Base-by-base conservation (phyloP, 2,113 vertebrate genomes). In the Pseudorectes ferrugineus region DNA sequence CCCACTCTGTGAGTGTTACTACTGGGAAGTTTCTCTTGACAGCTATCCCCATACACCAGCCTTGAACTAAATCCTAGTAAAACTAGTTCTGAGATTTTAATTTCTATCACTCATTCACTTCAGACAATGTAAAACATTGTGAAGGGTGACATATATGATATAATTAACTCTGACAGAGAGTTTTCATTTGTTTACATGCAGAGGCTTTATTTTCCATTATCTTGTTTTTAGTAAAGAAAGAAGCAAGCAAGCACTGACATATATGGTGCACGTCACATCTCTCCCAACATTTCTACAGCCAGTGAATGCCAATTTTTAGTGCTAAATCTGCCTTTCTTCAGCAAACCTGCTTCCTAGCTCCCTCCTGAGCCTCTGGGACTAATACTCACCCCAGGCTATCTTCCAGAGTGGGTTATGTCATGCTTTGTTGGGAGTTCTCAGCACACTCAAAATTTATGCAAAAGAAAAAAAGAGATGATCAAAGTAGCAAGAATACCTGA, bases 401-500 rank as follows among this genome's bases (percentile, higher is more conserved):
- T 76, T 89, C 77, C 59, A 71, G 42, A 55, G 22, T 67, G 33
- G n/a, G 21, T 45, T 81, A 61, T 65, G 38, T 59, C 2, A 11
- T 62, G n/a, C 63, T 95, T 93, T 88, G 46, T 33, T 38, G 28
- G 35, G 67, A 85, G 13, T 71, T 95, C 96, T 82, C 80, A 96
- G 40, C 40, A 83, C 5, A 19, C 54, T 79, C 77, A 90, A 87
- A 92, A 91, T 92, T 96, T 88, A 95, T 83, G 83, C 83, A 92
- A 75, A 96, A 63, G 42, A 36, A 72, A 57, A 51, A 80, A 81
- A 29, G 43, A 95, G 92, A 73, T 85, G 59, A 97, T 94, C 97
- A 94, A 97, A 96, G 93, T 75, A 78, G 26, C 40, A 92, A 88
- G 92, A 97, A 93, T 96, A 95, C 87, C 92, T 96, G 95, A 96